These are phyloP conservation scores for Hippocampus abdominalis DNA, from an alignment of 2,113 vertebrate genomes.

Conservation along the genomic window DNA sequence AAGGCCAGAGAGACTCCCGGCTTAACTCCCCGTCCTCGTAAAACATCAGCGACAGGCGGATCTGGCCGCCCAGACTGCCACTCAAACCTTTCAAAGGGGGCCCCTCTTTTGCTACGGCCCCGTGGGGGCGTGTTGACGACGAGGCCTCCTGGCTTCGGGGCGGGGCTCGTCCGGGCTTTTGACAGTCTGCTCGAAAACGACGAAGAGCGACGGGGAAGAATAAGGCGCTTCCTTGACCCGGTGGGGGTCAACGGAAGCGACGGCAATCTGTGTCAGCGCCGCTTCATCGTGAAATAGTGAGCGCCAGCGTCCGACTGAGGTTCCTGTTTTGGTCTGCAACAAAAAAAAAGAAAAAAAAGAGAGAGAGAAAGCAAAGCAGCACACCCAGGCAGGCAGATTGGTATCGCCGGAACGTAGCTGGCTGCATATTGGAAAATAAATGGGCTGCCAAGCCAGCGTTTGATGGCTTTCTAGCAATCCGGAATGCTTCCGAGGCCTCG, in stretches of 20 bases:
- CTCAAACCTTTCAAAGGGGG: conserved; percentile 49
- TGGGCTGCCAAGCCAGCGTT: conserved; percentile 68
- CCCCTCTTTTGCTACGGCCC: conserved; percentile 49
- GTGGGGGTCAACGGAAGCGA: conserved; percentile 28
- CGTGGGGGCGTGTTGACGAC: conserved; percentile 50
- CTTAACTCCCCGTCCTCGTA: conserved; percentile 42
- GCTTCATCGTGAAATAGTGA: conserved; percentile 53
- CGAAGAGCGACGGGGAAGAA: conserved; percentile 47
- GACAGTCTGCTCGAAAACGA: conserved; percentile 40
- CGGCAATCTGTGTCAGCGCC: conserved; percentile 29
- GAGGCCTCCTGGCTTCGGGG: conserved; percentile 37
- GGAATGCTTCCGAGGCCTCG: conserved; percentile 65
- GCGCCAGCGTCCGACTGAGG: conserved; percentile 14
- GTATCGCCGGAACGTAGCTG: conserved; percentile 65
- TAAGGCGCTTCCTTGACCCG: conserved; percentile 34
- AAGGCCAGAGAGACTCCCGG: conserved; percentile 43
- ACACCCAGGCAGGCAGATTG: conserved; percentile 38
- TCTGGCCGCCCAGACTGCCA: conserved; percentile 38
- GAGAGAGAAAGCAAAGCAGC: conserved; percentile 23
- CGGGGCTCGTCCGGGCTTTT: conserved; percentile 38
- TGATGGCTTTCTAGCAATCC: conserved; percentile 69
- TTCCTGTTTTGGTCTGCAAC: conserved; percentile 28
- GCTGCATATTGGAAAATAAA: conserved; percentile 70
- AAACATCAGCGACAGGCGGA: conserved; percentile 43
- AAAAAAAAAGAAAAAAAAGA: not conserved